A percentile compares a stretch with the other conserved stretches of the same genome.
Conservation (phyloP, 2,113 vertebrate genomes). For the Odocoileus virginianus region DNA sequence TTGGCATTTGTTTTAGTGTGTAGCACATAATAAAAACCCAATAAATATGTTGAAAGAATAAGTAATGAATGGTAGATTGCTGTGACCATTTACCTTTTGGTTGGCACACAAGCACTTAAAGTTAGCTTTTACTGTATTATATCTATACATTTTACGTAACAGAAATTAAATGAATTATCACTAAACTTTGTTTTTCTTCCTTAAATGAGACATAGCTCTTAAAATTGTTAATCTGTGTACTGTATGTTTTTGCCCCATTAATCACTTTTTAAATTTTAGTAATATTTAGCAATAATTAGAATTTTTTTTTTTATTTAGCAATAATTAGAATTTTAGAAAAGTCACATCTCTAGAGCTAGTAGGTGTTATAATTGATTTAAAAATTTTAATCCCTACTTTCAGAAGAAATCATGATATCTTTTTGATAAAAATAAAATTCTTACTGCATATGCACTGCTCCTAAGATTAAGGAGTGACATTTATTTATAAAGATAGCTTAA, state of each 20-base stretch:
- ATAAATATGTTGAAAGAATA: neutral
- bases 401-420: neutral
- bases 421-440: neutral
- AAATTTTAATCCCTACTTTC: neutral
- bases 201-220: neutral
- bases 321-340: neutral
- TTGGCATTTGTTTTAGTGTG: neutral
- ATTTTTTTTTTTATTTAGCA: constrained; percentile 13
- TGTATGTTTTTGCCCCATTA: neutral
- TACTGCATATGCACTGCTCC: neutral
- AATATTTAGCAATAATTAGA: neutral
- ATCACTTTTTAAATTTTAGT: neutral
- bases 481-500: neutral
- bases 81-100: neutral
- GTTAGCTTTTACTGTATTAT: neutral
- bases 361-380: neutral
- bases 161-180: constrained; percentile 3
- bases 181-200: neutral
- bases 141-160: neutral
- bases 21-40: neutral
- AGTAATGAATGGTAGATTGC: neutral
- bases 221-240: neutral
- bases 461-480: neutral
- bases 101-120: neutral
- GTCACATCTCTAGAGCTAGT: neutral